phyloP scores from a whole-genome alignment of 2,113 vertebrate species.

The Clarias gariepinus region DNA sequence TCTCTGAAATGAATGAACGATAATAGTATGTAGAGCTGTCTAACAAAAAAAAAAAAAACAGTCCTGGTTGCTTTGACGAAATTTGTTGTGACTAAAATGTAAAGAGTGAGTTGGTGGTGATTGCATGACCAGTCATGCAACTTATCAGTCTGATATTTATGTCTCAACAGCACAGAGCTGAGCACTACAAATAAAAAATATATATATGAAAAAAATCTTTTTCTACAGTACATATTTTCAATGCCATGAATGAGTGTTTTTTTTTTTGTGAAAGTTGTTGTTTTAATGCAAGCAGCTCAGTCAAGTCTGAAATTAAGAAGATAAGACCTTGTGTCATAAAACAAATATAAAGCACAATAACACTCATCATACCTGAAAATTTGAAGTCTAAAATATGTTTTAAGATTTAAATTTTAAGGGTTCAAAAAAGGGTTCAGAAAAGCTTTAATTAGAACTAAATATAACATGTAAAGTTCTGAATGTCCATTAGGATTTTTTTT shows the following conservation, averaged over 20 bases:
- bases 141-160: background rate
- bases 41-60: background rate
- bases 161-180: background rate
- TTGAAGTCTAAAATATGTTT: background rate
- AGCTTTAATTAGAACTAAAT: background rate
- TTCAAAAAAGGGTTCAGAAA: background rate
- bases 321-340: background rate
- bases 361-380: background rate
- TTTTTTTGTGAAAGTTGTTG: too few relatives aligned
- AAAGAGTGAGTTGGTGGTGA: background rate
- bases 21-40: background rate
- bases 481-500: background rate
- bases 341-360: background rate
- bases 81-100: background rate
- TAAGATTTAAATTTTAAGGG: background rate
- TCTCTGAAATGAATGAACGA: background rate
- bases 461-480: background rate
- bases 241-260: background rate
- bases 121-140: background rate
- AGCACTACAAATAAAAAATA: background rate
- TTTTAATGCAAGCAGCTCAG: background rate
- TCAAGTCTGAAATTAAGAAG: background rate
- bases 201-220: background rate
- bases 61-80: background rate
- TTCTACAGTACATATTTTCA: background rate